Percentiles rank a stretch among this genome's conserved stretches.
These are phyloP conservation scores for Lontra canadensis DNA, from an alignment of 2,113 vertebrate genomes.

Conservation along the genomic window DNA sequence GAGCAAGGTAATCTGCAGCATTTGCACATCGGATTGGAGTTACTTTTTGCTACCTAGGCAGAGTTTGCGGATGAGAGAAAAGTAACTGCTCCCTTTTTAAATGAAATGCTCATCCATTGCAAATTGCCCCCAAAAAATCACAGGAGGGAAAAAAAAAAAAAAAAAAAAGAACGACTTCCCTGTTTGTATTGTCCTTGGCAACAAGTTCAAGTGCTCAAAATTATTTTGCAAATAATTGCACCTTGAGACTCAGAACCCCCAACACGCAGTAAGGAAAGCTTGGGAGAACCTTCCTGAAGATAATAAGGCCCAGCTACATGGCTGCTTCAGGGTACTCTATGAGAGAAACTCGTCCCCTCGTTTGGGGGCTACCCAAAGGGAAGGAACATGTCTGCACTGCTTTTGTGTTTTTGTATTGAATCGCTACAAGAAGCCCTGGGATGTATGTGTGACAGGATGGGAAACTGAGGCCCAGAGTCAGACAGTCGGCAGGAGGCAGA, in stretches of 20 bases:
- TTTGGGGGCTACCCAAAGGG: background rate
- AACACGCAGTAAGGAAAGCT: background rate
- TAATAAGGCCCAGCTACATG: background rate
- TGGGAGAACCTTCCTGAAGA: background rate
- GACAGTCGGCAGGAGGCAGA: background rate
- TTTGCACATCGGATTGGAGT: background rate
- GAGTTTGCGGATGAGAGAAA: background rate
- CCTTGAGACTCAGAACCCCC: background rate
- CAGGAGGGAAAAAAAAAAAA: background rate
- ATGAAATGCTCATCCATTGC: constrained; percentile 23
- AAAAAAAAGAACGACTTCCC: background rate
- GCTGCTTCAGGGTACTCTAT: background rate
- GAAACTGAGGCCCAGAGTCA: background rate
- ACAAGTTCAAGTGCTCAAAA: constrained; percentile 34
- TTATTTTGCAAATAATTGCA: constrained; percentile 51
- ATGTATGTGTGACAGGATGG: fast-evolving
- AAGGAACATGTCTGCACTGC: background rate
- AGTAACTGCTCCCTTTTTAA: background rate
- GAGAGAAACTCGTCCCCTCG: too few relatives aligned
- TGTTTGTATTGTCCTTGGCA: constrained; percentile 24
- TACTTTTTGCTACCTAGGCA: constrained; percentile 37
- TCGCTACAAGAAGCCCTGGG: background rate
- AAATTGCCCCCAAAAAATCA: constrained; percentile 42
- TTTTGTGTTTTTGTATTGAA: background rate
- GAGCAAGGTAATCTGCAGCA: background rate